Conservation (phyloP, 2,797 vertebrate species). For the Darevskia nairensis region DNA sequence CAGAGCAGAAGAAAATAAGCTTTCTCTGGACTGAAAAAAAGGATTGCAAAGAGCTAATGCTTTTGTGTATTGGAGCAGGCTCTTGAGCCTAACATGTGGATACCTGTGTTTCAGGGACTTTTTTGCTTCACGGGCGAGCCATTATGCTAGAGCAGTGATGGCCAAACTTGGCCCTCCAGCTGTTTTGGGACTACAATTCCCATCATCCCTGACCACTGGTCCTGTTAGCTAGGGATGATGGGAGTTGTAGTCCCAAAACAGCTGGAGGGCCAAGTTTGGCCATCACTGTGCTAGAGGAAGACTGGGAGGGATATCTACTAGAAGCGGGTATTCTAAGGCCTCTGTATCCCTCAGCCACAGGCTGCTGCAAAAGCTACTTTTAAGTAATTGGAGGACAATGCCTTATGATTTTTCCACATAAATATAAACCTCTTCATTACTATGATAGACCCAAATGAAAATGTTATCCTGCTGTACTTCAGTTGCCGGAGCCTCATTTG, state of each 20-base stretch:
- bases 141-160: neutral
- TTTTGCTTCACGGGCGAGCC: neutral
- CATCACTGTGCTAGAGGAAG: too few species aligned
- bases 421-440: neutral
- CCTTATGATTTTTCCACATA: neutral
- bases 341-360: neutral
- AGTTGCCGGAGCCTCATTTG: too few species aligned
- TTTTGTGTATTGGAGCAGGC: neutral
- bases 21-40: neutral
- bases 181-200: too few species aligned
- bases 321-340: neutral
- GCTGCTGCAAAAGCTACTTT: constrained; percentile 5
- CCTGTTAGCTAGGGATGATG: too few species aligned
- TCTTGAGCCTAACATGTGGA: neutral
- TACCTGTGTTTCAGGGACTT: constrained; percentile 1
- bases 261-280: too few species aligned
- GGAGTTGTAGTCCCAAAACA: too few species aligned
- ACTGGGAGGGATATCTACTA: neutral
- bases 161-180: too few species aligned
- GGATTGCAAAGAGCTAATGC: neutral
- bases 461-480: too few species aligned
- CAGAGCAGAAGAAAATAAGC: neutral
- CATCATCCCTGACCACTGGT: too few species aligned
- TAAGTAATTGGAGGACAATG: neutral
- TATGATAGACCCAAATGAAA: too few species aligned